Base-by-base conservation (phyloP, 2,888 invertebrate species). In the Mongoloraphidia duomilia region DNA sequence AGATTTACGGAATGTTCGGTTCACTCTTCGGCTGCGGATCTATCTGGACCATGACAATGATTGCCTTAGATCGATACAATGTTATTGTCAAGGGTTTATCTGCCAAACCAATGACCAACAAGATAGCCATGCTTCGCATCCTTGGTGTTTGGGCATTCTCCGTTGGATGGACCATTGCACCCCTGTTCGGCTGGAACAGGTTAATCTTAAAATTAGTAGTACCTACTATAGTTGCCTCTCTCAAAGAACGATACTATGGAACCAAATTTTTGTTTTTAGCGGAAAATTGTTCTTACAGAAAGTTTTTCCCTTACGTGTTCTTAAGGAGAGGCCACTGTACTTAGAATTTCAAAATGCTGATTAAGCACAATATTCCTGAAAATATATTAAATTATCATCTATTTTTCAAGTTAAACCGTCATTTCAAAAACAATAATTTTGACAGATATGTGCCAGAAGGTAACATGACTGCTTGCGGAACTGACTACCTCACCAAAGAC, bases 31-130 rank as follows among this genome's bases (percentile, higher is more conserved):
- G 94, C 52, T 87, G 90, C 64, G 78, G 77, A 58, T 93, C 92
- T 51, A 94, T 94, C 62, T 92, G 91, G 88, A 84, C 89, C 34
- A 89, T 94, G 88, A 84, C 85, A 12, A 81, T 85, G 79, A 92
- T 94, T 58, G 87, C 93, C 50, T 77, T 91, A 61, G 94, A 94
- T 66, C 79, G 94, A 58, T 94, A 93, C 75, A 89, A 90, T 65
- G 93, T 93, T 50, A 94, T 94, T 63, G 92, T 93, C 38, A 90
- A 89, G 68, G 88, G 91, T 58, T 75, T 93, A 59, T 80, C 89
- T 47, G 92, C 85, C 11, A 81, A 84, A 59, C 89, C 89, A 26
- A 75, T 92, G 76, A 84, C 85, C 46, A 85, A 81, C 61, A 87
- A 83, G 58, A 80, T 83, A 54, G 87, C 89, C 39, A 68, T 89